Evolutionary conservation across 2,888 invertebrate species (phyloP), one percentile per base, ranked within the genome.

Genomic region (Drosophila neonasuta): DNA sequence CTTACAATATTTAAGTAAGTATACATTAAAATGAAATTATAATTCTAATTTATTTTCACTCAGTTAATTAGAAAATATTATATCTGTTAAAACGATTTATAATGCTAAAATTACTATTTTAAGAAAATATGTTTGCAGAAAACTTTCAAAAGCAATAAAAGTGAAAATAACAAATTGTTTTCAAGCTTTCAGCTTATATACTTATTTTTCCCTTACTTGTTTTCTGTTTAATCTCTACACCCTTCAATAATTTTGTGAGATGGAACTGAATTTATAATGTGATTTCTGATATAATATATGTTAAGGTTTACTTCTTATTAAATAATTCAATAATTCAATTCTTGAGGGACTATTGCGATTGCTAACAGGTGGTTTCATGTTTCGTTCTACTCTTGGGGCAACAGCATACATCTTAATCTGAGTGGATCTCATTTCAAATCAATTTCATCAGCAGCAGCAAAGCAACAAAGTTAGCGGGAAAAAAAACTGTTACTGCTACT

Each of bases 381-480:
- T 20, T 11, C 8, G 32, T 3, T 24, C 30, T 51, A 8, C 36
- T 36, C 36, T n/a, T n/a, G 17, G 41, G 46, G 41, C 45, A 49
- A 17, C 45, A 9, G 45, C 13, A 50, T 61, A 41, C n/a, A 50
- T 61, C 48, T 39, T 41, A 61, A 77, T 57, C 60, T 30, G 44
- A 29, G 51, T 73, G 55, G 55, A 51, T 82, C 44, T 54, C 34
- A 64, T 71, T 76, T 63, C 50, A 44, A 67, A 68, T 79, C 52
- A 76, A 63, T 65, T 57, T 54, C 61, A 61, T 57, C 58, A 32
- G 51, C 49, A 32, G 51, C 49, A 60, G 41, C 50, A 66, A 63
- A 57, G 17, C 55, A 60, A 52, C 60, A 58, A 52, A 52, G 67
- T 36, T n/a, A 42, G 34, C 45, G 44, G 30, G 29, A 55, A 55